phyloP scores from a whole-genome alignment of 2,797 vertebrate species.

The Cyprinodon diabolis region DNA sequence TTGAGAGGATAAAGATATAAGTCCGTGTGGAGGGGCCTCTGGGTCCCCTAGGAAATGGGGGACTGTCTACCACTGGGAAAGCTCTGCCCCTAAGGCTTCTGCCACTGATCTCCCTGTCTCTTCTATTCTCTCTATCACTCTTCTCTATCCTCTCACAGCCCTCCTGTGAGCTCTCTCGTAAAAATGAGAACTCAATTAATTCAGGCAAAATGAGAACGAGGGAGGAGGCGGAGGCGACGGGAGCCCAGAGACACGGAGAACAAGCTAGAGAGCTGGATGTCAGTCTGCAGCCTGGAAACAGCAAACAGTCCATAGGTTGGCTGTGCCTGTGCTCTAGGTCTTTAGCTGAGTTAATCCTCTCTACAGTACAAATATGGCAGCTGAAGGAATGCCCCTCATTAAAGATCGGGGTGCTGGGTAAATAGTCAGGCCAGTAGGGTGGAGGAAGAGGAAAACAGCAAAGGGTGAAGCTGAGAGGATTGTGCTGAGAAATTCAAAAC shows the following conservation, averaged over 20 bases:
- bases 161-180: conserved; percentile 73
- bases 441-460: conserved; percentile 34
- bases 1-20: conserved; percentile 77
- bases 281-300: conserved; percentile 72
- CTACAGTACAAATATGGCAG: conserved; percentile 71
- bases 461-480: conserved; percentile 20
- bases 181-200: conserved; percentile 86
- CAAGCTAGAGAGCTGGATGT: conserved; percentile 52
- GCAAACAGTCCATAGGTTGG: conserved; percentile 66
- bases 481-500: conserved; percentile 41
- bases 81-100: conserved; percentile 62
- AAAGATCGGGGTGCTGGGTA: conserved; percentile 56
- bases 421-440: conserved; percentile 48
- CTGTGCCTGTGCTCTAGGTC: conserved; percentile 68
- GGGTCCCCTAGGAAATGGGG: conserved; percentile 65
- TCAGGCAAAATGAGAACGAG: conserved; percentile 77
- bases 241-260: conserved; percentile 53
- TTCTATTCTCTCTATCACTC: conserved; percentile 50
- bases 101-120: conserved; percentile 60
- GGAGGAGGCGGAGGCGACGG: conserved; percentile 45
- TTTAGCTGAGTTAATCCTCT: conserved; percentile 72
- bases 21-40: conserved; percentile 60
- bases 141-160: conserved; percentile 55
- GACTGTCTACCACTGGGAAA: conserved; percentile 65
- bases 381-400: conserved; percentile 54